Percentiles rank a stretch among this genome's conserved stretches.
These are phyloP conservation scores for Lutjanus erythropterus DNA, from an alignment of 2,113 vertebrate species.

Conservation along the genomic window DNA sequence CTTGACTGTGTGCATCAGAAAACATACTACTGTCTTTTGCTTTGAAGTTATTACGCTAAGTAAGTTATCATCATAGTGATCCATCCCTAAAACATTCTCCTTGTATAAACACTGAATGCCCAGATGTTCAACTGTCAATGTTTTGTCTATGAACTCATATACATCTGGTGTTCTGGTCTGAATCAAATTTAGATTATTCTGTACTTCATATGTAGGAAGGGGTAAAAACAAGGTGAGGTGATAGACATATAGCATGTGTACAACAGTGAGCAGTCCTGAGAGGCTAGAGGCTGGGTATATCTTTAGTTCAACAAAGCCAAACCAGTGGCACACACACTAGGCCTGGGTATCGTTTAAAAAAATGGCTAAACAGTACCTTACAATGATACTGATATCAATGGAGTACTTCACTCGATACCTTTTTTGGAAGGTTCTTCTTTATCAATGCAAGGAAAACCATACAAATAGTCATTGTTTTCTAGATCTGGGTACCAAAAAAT, in stretches of 20 bases:
- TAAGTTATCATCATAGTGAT: background rate
- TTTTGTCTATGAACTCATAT: background rate
- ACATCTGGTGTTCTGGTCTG: background rate
- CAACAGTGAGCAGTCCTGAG: constrained; percentile 1
- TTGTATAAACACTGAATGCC: background rate
- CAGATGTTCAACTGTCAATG: background rate
- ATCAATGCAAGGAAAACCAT: too few relatives aligned
- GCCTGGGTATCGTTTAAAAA: too few relatives aligned
- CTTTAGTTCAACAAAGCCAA: constrained; percentile 14
- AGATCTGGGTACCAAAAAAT: too few relatives aligned
- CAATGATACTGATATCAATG: too few relatives aligned
- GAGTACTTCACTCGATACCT: too few relatives aligned
- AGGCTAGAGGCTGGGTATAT: background rate
- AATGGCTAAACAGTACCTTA: too few relatives aligned
- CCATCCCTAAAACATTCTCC: background rate
- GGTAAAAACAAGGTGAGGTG: background rate
- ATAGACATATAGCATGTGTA: background rate
- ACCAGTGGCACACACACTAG: background rate
- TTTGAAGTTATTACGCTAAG: background rate
- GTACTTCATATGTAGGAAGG: background rate
- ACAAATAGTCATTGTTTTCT: too few relatives aligned
- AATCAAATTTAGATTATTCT: background rate
- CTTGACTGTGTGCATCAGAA: background rate
- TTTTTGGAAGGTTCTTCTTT: too few relatives aligned
- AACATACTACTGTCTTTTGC: background rate